A percentile compares a stretch with the other conserved stretches of the same genome.
These are phyloP conservation scores for Sialia sialis DNA, from an alignment of 2,113 vertebrate genomes.

Conservation along the genomic window DNA sequence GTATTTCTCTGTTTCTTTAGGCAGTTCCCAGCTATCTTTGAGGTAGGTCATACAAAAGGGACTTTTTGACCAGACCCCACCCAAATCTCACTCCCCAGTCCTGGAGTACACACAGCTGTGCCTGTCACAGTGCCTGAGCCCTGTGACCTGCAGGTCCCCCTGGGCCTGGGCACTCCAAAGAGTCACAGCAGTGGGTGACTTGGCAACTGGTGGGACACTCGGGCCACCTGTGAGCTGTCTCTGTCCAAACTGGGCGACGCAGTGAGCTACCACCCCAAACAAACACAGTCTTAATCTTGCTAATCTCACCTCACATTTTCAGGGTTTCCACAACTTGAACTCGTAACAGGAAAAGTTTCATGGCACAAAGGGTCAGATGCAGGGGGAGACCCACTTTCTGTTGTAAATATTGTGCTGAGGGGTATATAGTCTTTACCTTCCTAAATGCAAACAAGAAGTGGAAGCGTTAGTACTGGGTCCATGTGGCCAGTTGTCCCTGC, in stretches of 20 bases:
- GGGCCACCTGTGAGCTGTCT: neutral
- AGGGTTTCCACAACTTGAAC: constrained; percentile 46
- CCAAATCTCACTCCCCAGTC: neutral
- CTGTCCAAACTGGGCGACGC: neutral
- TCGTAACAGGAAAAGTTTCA: constrained; percentile 39
- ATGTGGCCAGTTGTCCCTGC: accelerated
- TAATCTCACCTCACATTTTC: constrained; percentile 70
- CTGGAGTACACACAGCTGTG: neutral
- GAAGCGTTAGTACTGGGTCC: neutral
- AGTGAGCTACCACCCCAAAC: neutral
- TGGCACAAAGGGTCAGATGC: constrained; percentile 30
- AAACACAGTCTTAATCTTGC: neutral
- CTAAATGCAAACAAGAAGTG: constrained; percentile 49
- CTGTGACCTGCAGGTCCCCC: neutral
- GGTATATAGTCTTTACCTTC: constrained; percentile 87
- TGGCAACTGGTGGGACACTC: neutral
- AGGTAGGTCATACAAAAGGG: neutral
- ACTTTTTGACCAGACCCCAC: neutral
- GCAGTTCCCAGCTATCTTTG: accelerated
- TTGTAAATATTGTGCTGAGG: constrained; percentile 67
- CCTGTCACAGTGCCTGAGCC: neutral
- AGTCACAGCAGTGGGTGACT: neutral
- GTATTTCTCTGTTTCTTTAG: neutral
- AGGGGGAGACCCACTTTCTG: constrained; percentile 35
- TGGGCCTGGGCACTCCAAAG: neutral